Percentiles rank a stretch among this genome's conserved stretches.
These are phyloP conservation scores for Sarcophaga carnaria DNA, from an alignment of 2,888 invertebrate genomes.

Conservation along the genomic window DNA sequence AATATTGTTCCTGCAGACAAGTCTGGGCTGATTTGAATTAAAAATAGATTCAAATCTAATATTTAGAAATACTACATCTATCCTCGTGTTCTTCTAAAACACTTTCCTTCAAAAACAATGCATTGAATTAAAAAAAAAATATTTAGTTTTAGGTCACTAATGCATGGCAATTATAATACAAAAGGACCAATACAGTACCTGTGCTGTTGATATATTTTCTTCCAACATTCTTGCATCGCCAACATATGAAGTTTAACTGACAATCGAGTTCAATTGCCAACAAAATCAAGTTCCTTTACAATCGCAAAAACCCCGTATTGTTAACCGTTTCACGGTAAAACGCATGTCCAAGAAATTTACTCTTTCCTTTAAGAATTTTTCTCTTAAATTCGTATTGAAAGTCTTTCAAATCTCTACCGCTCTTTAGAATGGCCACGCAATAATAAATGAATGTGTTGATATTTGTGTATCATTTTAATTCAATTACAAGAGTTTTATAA, in stretches of 20 bases:
- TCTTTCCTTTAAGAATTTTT: neutral
- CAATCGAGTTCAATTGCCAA: neutral
- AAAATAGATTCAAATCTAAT: too few species aligned
- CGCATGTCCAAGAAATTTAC: constrained; percentile 37
- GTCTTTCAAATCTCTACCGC: neutral
- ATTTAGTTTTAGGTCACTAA: too few species aligned
- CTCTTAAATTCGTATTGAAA: constrained; percentile 24
- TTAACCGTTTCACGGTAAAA: constrained; percentile 34
- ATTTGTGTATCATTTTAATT: neutral
- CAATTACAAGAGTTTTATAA: neutral
- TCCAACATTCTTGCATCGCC: neutral
- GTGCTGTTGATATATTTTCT: too few species aligned
- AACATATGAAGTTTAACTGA: neutral
- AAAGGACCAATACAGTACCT: too few species aligned
- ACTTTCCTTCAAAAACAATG: too few species aligned
- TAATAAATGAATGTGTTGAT: neutral
- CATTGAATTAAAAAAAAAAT: too few species aligned
- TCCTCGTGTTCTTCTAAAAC: too few species aligned
- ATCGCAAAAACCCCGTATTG: constrained; percentile 39
- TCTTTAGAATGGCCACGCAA: neutral
- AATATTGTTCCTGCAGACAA: too few species aligned
- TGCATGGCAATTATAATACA: too few species aligned
- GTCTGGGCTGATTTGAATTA: too few species aligned
- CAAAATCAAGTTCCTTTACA: neutral
- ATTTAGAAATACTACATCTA: too few species aligned